Percentiles rank a stretch among this genome's conserved stretches.
These are phyloP conservation scores for Psittacula cyanocephala DNA, from an alignment of 2,113 vertebrate genomes.

Conservation along the genomic window DNA sequence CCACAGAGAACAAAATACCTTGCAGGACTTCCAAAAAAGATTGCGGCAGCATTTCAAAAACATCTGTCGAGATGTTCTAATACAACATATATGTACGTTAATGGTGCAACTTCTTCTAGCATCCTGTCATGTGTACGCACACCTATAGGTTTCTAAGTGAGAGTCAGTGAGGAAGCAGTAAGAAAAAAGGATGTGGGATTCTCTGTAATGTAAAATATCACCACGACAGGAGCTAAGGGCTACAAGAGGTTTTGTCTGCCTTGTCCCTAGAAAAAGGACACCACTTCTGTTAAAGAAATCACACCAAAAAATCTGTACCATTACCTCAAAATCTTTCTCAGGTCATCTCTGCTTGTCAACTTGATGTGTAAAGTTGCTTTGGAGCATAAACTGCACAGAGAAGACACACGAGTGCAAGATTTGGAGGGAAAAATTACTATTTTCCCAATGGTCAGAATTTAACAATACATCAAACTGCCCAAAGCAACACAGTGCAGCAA, in stretches of 20 bases:
- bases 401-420: not conserved
- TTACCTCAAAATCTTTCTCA: conserved; percentile 80
- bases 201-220: not conserved
- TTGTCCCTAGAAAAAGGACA: not conserved
- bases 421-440: not conserved
- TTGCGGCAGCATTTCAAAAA: not conserved
- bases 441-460: not conserved
- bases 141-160: not conserved
- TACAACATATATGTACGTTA: fast-evolving
- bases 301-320: not conserved
- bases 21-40: not conserved
- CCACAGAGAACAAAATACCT: not conserved
- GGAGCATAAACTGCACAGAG: conserved; percentile 75
- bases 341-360: conserved; percentile 49
- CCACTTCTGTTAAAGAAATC: not conserved
- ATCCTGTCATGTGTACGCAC: not conserved
- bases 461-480: not conserved
- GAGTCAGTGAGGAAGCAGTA: not conserved
- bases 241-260: not conserved
- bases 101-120: not conserved
- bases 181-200: not conserved
- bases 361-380: conserved; percentile 74
- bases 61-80: not conserved
- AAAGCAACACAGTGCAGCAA: not conserved
- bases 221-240: not conserved